These are phyloP conservation scores for Carcina quercana DNA, from an alignment of 2,888 invertebrate genomes.

Conservation along the genomic window DNA sequence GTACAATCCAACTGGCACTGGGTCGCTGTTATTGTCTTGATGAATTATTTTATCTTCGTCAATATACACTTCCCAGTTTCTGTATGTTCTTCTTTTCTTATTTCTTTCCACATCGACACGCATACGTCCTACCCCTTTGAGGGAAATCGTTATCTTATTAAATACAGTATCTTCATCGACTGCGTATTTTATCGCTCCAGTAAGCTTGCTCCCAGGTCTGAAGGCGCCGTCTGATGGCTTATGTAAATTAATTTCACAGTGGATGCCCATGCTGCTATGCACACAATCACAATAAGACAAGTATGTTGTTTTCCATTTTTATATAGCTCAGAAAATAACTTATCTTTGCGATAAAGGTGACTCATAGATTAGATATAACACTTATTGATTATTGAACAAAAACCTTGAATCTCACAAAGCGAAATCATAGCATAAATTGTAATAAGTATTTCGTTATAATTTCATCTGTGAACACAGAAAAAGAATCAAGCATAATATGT, in stretches of 20 bases:
- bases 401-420: too few species aligned
- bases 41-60: slow-evolving; percentile 17
- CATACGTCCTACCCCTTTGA: slow-evolving; percentile 19
- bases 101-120: slow-evolving; percentile 10
- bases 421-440: too few species aligned
- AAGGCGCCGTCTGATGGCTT: slow-evolving; percentile 15
- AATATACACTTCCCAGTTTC: slow-evolving; percentile 19
- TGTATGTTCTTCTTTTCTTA: slow-evolving; percentile 8
- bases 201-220: slow-evolving; percentile 16
- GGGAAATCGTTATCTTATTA: slow-evolving; percentile 17
- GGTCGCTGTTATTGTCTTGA: neutral
- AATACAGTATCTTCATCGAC: slow-evolving; percentile 18
- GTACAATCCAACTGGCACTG: slow-evolving; percentile 19
- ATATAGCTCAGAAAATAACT: neutral
- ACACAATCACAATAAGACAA: too few species aligned
- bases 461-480: too few species aligned
- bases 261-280: slow-evolving; percentile 26
- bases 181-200: slow-evolving; percentile 20
- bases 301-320: slow-evolving; percentile 2
- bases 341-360: too few species aligned
- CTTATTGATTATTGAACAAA: too few species aligned
- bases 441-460: too few species aligned
- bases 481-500: too few species aligned
- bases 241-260: slow-evolving; percentile 20
- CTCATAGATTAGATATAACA: too few species aligned